phyloP scores from a whole-genome alignment of 1,140 invertebrate genomes.

The Aphelenchoides fujianensis region DNA sequence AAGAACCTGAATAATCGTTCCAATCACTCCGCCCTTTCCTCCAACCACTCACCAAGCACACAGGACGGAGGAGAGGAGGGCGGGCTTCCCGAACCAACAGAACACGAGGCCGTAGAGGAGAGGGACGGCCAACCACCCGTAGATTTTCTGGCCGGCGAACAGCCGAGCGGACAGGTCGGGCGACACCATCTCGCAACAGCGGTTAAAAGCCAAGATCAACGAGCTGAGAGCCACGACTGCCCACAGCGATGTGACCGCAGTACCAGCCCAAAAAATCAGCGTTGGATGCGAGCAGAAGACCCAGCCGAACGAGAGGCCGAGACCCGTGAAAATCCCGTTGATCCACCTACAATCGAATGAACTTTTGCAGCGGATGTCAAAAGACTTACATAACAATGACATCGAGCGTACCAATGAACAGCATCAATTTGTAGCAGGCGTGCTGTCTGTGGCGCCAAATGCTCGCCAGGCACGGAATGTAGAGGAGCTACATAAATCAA shows the following conservation, averaged over 20 bases:
- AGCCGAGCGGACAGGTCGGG: not conserved
- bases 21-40: too few species aligned
- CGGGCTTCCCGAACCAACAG: constrained; percentile 15
- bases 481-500: constrained; percentile 10
- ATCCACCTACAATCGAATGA: too few species aligned
- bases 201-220: constrained; percentile 18
- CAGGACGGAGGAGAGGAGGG: not conserved
- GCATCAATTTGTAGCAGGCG: constrained; percentile 13
- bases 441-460: not conserved
- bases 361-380: too few species aligned
- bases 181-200: constrained; percentile 7
- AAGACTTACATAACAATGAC: constrained; percentile 11
- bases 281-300: constrained; percentile 6
- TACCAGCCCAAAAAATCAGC: constrained; percentile 8
- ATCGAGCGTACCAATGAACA: constrained; percentile 17
- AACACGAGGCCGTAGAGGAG: not conserved
- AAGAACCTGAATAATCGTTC: too few species aligned
- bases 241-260: constrained; percentile 4
- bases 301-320: not conserved
- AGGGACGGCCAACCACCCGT: constrained; percentile 12
- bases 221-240: not conserved
- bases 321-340: constrained; percentile 15
- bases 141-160: not conserved
- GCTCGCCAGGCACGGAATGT: constrained; percentile 17
- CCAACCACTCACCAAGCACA: too few species aligned